A percentile compares a stretch with the other conserved stretches of the same genome.
Evolutionary conservation across 1,140 invertebrate species (phyloP).

Genomic region (Steinernema khuongi): DNA sequence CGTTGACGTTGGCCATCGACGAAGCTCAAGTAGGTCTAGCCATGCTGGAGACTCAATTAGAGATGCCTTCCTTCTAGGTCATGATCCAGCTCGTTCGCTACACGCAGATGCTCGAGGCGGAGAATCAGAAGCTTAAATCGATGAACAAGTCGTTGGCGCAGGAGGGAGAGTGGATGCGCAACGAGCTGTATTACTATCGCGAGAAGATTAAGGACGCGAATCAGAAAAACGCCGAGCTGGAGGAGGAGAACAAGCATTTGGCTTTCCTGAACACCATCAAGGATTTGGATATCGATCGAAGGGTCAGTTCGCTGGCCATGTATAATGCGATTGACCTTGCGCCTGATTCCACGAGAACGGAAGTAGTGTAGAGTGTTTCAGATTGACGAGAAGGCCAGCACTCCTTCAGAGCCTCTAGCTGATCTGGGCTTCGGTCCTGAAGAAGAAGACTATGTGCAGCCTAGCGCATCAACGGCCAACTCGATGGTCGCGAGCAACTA

Average conservation of each 20-base stretch:
- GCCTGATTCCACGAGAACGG: not conserved
- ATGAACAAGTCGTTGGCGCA: not conserved
- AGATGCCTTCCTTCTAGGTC: conserved; percentile 67
- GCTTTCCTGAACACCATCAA: conserved; percentile 92
- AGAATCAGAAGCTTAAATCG: conserved; percentile 92
- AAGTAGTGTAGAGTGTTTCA: not conserved
- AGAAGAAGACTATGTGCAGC: conserved; percentile 2
- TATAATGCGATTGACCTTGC: not conserved
- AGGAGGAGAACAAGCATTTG: conserved; percentile 92
- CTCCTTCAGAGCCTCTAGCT: not conserved
- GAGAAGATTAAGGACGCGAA: conserved; percentile 84
- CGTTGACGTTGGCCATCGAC: conserved; percentile 87
- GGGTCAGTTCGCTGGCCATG: not conserved
- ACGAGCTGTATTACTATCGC: conserved; percentile 62
- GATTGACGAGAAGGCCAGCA: not conserved
- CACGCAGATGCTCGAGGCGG: conserved; percentile 85
- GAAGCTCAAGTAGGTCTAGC: conserved; percentile 84
- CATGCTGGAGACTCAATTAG: no score
- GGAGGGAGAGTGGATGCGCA: no score
- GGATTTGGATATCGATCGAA: conserved; percentile 74
- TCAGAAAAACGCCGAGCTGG: conserved; percentile 78
- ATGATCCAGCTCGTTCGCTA: conserved; percentile 91
- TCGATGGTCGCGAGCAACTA: conserved; percentile 80
- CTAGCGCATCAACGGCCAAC: conserved; percentile 62
- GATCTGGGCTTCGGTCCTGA: conserved; percentile 31